phyloP scores from a whole-genome alignment of 2,797 vertebrate species.

The Hydrocynus forskahlii region DNA sequence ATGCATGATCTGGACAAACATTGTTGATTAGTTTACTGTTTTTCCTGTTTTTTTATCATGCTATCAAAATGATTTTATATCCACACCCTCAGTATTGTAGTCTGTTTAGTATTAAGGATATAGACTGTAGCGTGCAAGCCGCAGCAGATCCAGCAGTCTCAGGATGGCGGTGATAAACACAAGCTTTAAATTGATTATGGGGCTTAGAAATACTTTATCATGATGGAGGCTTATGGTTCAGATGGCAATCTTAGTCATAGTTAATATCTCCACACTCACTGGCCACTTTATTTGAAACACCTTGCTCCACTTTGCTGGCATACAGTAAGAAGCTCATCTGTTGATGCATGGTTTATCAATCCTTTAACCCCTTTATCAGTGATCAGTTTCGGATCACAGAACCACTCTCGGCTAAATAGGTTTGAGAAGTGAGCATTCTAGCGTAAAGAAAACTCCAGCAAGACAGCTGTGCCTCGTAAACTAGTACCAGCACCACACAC shows the following conservation, averaged over 20 bases:
- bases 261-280: not conserved
- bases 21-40: not conserved
- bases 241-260: not conserved
- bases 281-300: not conserved
- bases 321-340: not conserved
- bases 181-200: constrained; percentile 12
- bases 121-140: not conserved
- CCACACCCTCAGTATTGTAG: not conserved
- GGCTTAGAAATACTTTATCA: not conserved
- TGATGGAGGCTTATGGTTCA: not conserved
- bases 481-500: too few species aligned
- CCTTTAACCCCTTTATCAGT: too few species aligned
- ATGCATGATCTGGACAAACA: not conserved
- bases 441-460: too few species aligned
- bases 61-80: not conserved
- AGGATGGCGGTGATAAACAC: constrained; percentile 9
- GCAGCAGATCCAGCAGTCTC: too few species aligned
- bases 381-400: too few species aligned
- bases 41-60: not conserved
- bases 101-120: not conserved
- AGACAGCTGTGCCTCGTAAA: too few species aligned
- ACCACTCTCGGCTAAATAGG: too few species aligned
- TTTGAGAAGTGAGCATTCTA: too few species aligned
- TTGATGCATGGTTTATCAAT: too few species aligned
- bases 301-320: not conserved